These are phyloP conservation scores for Cichladusa arquata DNA, from an alignment of 2,113 vertebrate species.

Conservation along the genomic window DNA sequence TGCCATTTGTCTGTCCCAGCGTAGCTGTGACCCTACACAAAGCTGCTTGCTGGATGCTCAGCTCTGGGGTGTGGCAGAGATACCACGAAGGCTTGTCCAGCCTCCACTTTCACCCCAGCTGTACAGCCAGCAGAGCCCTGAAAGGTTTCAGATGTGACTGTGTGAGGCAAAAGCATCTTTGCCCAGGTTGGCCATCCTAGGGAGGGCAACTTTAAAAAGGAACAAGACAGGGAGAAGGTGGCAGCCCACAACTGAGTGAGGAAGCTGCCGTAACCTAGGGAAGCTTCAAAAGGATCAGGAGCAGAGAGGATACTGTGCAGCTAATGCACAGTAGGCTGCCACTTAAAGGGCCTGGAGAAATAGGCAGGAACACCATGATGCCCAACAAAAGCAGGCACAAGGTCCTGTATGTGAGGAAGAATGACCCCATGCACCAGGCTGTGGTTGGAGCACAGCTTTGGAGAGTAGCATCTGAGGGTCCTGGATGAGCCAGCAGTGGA, in stretches of 20 bases:
- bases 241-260: background rate
- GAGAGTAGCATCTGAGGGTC: background rate
- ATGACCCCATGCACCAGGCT: background rate
- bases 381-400: background rate
- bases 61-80: background rate
- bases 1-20: background rate
- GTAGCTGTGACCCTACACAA: background rate
- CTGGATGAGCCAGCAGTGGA: background rate
- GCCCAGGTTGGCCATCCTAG: background rate
- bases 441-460: background rate
- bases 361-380: accelerated
- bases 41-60: accelerated
- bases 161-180: background rate
- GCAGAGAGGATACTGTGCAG: background rate
- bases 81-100: background rate
- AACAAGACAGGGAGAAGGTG: background rate
- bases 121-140: background rate
- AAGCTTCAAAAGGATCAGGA: background rate
- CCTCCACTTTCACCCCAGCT: background rate
- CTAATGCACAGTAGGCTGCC: background rate
- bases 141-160: background rate
- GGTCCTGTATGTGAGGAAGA: background rate
- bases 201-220: background rate
- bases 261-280: accelerated
- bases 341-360: background rate